phyloP scores from a whole-genome alignment of 2,113 vertebrate genomes.

The Toxotes chatareus region DNA sequence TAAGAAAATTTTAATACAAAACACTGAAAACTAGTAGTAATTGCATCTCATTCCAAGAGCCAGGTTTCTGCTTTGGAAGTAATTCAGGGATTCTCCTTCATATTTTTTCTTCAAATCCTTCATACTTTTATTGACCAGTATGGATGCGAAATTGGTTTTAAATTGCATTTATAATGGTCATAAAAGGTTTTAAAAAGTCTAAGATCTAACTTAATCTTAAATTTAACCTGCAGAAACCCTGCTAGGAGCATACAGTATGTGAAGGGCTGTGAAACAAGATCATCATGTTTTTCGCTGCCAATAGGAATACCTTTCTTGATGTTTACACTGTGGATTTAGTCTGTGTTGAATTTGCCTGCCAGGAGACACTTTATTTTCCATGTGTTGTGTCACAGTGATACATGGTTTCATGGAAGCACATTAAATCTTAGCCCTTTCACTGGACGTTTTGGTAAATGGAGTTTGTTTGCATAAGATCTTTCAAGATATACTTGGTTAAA shows the following conservation, averaged over 20 bases:
- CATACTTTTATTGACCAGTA: too few species aligned
- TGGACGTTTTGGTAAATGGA: not conserved
- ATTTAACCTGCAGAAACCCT: not conserved
- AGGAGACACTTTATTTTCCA: not conserved
- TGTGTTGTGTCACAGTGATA: too few species aligned
- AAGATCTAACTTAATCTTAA: too few species aligned
- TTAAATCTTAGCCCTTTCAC: not conserved
- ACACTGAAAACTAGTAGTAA: too few species aligned
- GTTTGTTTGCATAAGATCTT: not conserved
- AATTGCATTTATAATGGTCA: too few species aligned
- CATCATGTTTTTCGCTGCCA: not conserved
- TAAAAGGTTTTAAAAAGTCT: not conserved
- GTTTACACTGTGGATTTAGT: not conserved
- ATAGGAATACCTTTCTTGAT: not conserved
- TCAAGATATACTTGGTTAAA: not conserved
- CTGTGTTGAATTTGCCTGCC: not conserved
- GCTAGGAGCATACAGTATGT: too few species aligned
- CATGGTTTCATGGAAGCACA: not conserved
- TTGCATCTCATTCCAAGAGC: too few species aligned
- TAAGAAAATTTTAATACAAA: too few species aligned
- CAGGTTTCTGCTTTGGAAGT: too few species aligned
- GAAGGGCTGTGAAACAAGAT: constrained; percentile 9
- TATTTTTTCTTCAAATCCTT: too few species aligned
- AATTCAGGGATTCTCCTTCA: too few species aligned
- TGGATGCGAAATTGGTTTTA: too few species aligned